These are phyloP conservation scores for Schlechtendalia chinensis DNA, from an alignment of 1,140 invertebrate species.

Conservation along the genomic window DNA sequence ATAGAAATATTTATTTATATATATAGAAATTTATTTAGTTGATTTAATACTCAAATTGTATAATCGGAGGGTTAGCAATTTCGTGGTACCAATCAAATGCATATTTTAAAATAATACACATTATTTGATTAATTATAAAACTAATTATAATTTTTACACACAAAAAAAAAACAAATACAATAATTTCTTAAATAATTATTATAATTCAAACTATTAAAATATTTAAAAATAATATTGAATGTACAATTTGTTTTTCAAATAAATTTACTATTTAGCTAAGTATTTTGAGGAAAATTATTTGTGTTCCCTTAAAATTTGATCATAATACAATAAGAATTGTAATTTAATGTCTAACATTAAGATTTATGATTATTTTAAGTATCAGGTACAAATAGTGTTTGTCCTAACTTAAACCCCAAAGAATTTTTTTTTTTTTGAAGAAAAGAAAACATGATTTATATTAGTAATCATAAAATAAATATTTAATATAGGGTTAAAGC, in stretches of 20 bases:
- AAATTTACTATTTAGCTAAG: not conserved
- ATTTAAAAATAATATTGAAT: not conserved
- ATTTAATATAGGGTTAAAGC: not conserved
- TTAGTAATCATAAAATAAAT: not conserved
- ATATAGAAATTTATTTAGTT: too few species aligned
- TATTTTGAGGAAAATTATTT: constrained; percentile 7
- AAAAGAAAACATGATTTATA: not conserved
- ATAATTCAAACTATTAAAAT: not conserved
- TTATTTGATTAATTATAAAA: constrained; percentile 25
- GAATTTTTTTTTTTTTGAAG: not conserved
- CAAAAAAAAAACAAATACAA: not conserved
- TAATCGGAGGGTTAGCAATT: constrained; percentile 41
- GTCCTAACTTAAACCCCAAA: constrained; percentile 27
- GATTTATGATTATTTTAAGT: constrained; percentile 11
- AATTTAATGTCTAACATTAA: constrained; percentile 17
- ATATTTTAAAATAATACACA: constrained; percentile 15
- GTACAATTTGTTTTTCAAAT: not conserved
- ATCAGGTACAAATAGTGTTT: constrained; percentile 48
- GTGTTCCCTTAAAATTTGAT: constrained; percentile 30
- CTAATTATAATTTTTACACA: not conserved
- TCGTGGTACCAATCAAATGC: constrained; percentile 47
- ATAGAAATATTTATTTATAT: constrained; percentile 4
- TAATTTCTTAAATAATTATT: not conserved
- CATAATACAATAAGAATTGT: not conserved
- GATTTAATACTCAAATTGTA: constrained; percentile 44